A percentile compares a stretch with the other conserved stretches of the same genome.
Conservation (phyloP, 2,797 vertebrate genomes). For the Cossypha niveicapilla region DNA sequence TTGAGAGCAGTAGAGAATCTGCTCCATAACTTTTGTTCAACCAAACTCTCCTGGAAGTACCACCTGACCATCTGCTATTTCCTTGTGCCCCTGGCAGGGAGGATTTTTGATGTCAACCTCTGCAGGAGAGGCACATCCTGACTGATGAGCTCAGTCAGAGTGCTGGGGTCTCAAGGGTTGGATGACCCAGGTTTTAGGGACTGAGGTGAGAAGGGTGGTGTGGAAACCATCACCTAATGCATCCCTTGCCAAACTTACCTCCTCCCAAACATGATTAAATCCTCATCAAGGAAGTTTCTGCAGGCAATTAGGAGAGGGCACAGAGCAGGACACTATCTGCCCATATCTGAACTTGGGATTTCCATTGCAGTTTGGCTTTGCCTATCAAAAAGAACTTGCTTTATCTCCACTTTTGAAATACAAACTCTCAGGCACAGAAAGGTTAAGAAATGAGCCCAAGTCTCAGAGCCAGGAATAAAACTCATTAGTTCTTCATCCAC, state of each 20-base stretch:
- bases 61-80: neutral
- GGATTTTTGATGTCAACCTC: neutral
- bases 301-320: neutral
- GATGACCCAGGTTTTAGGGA: neutral
- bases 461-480: constrained; percentile 11
- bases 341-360: neutral
- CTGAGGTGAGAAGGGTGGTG: neutral
- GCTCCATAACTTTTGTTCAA: neutral
- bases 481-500: constrained; percentile 25
- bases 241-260: neutral
- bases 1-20: neutral
- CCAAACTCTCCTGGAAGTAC: neutral
- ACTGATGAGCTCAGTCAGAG: neutral
- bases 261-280: neutral
- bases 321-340: neutral
- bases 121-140: neutral
- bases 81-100: neutral
- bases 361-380: neutral
- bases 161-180: neutral
- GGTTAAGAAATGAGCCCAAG: neutral
- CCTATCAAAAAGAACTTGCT: neutral
- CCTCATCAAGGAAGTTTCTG: neutral
- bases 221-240: neutral
- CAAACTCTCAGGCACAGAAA: neutral
- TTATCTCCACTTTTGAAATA: neutral